Evolutionary conservation across 2,888 invertebrate genomes (phyloP).

Genomic region (Cyclophora albipunctata): DNA sequence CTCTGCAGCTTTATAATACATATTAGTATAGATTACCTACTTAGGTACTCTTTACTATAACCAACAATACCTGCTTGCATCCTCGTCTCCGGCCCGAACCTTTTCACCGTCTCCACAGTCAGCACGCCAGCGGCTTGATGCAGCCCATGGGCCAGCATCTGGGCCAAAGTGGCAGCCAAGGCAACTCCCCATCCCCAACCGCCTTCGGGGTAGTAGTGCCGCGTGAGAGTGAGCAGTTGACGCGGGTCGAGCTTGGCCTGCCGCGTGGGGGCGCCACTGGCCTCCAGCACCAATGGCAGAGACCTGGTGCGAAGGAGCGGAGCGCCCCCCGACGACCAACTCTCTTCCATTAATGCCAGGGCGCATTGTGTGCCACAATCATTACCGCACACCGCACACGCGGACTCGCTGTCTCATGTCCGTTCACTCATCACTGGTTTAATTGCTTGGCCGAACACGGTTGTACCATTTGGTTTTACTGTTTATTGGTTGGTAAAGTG

Average conservation of each 20-base stretch:
- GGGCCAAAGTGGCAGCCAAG: slow-evolving; percentile 81
- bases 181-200: slow-evolving; percentile 92
- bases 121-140: slow-evolving; percentile 80
- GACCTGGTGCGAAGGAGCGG: slow-evolving; percentile 80
- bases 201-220: slow-evolving; percentile 91
- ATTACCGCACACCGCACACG: slow-evolving; percentile 53
- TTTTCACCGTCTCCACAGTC: slow-evolving; percentile 73
- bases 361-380: slow-evolving; percentile 63
- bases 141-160: slow-evolving; percentile 84
- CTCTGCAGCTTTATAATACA: too few relatives aligned
- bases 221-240: slow-evolving; percentile 79
- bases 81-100: slow-evolving; percentile 76
- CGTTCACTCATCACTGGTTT: slow-evolving; percentile 34
- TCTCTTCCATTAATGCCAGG: slow-evolving; percentile 71
- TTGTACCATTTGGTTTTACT: slow-evolving; percentile 2
- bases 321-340: slow-evolving; percentile 74
- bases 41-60: too few relatives aligned
- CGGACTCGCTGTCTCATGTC: slow-evolving; percentile 50
- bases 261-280: slow-evolving; percentile 55
- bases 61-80: slow-evolving; percentile 77
- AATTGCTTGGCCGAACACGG: slow-evolving; percentile 2
- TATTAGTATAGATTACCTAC: too few relatives aligned
- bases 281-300: slow-evolving; percentile 78
- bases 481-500: too few relatives aligned
- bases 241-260: slow-evolving; percentile 71